Percentiles rank a stretch among this genome's conserved stretches.
Evolutionary conservation across 1,140 invertebrate genomes (phyloP).

Genomic region (Saccostrea echinata): DNA sequence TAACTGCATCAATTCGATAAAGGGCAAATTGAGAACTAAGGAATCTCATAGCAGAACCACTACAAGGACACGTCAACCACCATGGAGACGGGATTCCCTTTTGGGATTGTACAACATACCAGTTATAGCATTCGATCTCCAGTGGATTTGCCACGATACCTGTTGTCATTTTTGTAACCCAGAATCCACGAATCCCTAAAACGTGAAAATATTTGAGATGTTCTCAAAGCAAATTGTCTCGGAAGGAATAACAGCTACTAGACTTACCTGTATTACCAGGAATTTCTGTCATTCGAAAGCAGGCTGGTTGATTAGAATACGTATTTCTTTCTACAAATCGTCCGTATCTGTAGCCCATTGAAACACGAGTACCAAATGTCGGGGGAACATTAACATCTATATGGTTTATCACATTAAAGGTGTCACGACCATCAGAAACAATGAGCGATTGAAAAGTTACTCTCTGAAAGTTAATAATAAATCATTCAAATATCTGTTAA

Average conservation of each 20-base stretch:
- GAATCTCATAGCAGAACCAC: neutral
- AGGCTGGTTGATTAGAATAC: neutral
- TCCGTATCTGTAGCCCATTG: constrained; percentile 15
- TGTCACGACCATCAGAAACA: neutral
- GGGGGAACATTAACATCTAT: neutral
- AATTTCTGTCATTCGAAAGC: neutral
- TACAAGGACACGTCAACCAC: constrained; percentile 6
- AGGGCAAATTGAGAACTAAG: neutral
- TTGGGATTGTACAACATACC: neutral
- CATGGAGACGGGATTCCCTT: neutral
- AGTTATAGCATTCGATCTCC: neutral
- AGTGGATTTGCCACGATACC: neutral
- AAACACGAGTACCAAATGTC: neutral
- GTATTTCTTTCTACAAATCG: neutral
- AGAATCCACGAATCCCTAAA: neutral
- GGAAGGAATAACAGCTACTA: too few species aligned
- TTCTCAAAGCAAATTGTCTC: neutral
- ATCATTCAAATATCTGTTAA: neutral
- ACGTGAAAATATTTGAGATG: neutral
- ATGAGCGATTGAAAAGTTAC: neutral
- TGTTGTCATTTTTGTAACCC: neutral
- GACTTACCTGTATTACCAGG: neutral
- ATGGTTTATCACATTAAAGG: neutral
- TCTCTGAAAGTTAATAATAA: neutral
- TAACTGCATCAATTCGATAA: neutral